Conservation (phyloP, 2,888 invertebrate genomes). For the Chesias legatella region DNA sequence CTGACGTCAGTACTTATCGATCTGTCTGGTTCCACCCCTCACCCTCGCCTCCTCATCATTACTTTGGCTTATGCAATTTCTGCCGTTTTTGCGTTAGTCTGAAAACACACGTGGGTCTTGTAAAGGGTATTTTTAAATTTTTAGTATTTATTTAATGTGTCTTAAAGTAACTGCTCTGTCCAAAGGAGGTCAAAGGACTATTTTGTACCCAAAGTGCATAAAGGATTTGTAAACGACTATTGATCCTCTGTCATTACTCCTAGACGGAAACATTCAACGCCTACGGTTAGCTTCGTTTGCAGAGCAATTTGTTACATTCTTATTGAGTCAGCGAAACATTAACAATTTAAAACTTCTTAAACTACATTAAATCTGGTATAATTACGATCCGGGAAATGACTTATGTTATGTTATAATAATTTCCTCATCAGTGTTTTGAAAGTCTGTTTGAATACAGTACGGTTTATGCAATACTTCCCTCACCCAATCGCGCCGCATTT, state of each 20-base stretch:
- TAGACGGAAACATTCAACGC: conserved; percentile 1
- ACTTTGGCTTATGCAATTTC: conserved; percentile 64
- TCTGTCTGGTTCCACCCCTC: conserved; percentile 57
- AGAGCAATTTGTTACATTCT: conserved; percentile 1
- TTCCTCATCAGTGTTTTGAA: conserved; percentile 11
- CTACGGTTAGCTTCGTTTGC: conserved; percentile 1
- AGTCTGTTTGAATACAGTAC: conserved; percentile 16
- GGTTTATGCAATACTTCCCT: conserved; percentile 33
- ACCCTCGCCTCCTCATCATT: conserved; percentile 29
- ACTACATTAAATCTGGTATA: background rate
- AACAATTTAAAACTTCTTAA: no score
- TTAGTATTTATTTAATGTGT: no score
- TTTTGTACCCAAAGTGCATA: conserved; percentile 5
- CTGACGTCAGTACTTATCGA: conserved; percentile 70
- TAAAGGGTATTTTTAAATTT: no score
- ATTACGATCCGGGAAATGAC: conserved; percentile 4
- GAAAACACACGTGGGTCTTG: background rate
- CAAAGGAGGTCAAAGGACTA: conserved; percentile 12
- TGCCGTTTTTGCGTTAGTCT: conserved; percentile 24
- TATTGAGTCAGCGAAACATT: background rate
- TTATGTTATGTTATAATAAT: background rate
- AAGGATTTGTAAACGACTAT: conserved; percentile 3
- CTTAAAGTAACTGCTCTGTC: no score
- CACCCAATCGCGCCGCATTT: conserved; percentile 18
- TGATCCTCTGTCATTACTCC: conserved; percentile 14